Conservation (phyloP, 2,888 invertebrate genomes). For the Morpho deidamia region DNA sequence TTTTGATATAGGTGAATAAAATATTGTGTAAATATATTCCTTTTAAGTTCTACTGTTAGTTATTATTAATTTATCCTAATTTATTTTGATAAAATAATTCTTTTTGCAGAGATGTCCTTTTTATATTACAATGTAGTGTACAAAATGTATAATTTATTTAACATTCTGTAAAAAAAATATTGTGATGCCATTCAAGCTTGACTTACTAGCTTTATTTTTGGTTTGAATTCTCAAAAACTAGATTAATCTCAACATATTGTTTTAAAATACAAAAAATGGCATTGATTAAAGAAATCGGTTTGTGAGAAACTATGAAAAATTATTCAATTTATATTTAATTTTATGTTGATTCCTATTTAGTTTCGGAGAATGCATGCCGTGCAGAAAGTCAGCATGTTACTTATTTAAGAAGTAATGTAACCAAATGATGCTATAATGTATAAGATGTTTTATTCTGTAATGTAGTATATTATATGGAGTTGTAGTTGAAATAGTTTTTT, state of each 20-base stretch:
- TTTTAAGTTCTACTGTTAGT: neutral
- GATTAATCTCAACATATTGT: neutral
- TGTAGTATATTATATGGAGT: constrained; percentile 47
- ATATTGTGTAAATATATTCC: constrained; percentile 3
- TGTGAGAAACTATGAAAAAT: neutral
- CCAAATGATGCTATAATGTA: constrained; percentile 71
- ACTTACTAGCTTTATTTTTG: constrained; percentile 25
- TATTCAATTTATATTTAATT: neutral
- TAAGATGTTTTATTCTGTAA: constrained; percentile 69
- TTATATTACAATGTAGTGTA: neutral
- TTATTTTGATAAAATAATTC: constrained; percentile 1
- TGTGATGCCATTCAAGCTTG: constrained; percentile 66
- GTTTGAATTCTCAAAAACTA: neutral
- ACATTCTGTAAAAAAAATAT: neutral
- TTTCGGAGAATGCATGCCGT: neutral
- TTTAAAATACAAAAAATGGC: neutral
- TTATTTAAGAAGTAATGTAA: constrained; percentile 66
- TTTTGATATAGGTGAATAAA: neutral
- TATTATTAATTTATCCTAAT: neutral
- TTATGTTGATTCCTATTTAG: neutral
- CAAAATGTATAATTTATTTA: constrained; percentile 3
- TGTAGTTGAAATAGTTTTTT: constrained; percentile 68
- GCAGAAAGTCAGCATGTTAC: constrained; percentile 47
- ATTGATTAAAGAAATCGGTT: neutral
- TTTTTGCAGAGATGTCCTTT: neutral